Conservation (phyloP, 2,888 invertebrate species). For the Leptinotarsa juncta region DNA sequence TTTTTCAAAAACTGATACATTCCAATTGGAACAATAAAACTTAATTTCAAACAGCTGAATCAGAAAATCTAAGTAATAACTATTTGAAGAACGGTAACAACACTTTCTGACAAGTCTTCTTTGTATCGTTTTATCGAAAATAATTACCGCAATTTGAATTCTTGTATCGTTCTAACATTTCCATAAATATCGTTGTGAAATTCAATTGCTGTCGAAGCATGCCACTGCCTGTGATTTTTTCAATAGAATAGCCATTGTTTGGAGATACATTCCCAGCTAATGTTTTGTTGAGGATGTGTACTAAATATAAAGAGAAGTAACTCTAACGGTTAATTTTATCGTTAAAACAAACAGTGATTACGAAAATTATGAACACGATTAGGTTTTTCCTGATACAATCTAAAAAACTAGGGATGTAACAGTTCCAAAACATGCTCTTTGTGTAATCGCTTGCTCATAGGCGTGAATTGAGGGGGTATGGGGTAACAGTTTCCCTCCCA, state of each 20-base stretch:
- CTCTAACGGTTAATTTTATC: not conserved
- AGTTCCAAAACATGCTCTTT: not conserved
- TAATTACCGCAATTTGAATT: not conserved
- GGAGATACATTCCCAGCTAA: not conserved
- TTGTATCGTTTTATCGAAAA: not conserved
- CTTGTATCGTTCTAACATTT: not conserved
- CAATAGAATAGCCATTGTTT: conserved; percentile 1
- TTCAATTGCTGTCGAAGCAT: not conserved
- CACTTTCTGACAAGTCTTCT: no score
- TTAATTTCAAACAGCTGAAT: no score
- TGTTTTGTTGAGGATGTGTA: not conserved
- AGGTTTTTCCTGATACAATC: not conserved
- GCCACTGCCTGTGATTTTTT: not conserved
- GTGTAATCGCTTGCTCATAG: no score
- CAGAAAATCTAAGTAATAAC: no score
- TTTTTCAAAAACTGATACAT: no score
- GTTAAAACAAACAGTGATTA: conserved; percentile 4
- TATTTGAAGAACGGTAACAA: no score
- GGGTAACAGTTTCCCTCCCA: no score
- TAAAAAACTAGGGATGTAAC: not conserved
- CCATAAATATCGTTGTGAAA: not conserved
- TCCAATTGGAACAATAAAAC: no score
- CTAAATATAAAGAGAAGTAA: not conserved
- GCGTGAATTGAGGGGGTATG: no score
- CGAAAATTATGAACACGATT: not conserved